phyloP scores from a whole-genome alignment of 2,113 vertebrate species.

The Eupsittula cactorum region DNA sequence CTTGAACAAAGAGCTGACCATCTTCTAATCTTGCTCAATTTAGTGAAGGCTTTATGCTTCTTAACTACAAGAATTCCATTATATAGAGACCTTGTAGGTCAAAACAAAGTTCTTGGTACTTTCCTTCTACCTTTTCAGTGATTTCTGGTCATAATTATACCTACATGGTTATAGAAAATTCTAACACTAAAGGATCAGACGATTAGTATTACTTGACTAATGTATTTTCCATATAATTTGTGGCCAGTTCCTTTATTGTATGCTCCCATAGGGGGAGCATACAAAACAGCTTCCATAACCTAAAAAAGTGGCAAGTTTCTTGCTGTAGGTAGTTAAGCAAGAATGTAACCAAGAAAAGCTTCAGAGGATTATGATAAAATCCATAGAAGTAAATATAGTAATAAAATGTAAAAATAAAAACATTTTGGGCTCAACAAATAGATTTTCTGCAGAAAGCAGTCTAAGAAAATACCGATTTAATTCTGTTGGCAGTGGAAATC shows the following conservation, averaged over 20 bases:
- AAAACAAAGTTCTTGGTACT: background rate
- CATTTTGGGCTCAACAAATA: background rate
- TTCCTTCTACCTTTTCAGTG: background rate
- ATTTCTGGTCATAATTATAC: background rate
- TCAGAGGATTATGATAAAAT: background rate
- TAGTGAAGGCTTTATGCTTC: background rate
- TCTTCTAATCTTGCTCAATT: slow-evolving; percentile 16
- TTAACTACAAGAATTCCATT: background rate
- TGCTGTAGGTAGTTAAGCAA: background rate
- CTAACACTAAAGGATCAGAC: accelerated
- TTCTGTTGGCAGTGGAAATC: background rate
- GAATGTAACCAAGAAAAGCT: background rate
- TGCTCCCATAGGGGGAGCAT: background rate
- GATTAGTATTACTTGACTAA: background rate
- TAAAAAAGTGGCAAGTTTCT: background rate
- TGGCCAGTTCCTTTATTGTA: background rate
- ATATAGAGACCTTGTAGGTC: background rate
- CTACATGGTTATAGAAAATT: background rate
- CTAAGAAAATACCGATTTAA: background rate
- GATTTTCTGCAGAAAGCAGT: background rate
- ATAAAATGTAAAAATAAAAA: background rate
- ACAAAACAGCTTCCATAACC: background rate
- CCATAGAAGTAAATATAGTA: background rate
- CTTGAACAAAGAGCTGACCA: background rate
- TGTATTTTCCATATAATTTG: background rate